Percentiles rank a stretch among this genome's conserved stretches.
Conservation (phyloP, 2,113 vertebrate genomes). For the Archilochus colubris region DNA sequence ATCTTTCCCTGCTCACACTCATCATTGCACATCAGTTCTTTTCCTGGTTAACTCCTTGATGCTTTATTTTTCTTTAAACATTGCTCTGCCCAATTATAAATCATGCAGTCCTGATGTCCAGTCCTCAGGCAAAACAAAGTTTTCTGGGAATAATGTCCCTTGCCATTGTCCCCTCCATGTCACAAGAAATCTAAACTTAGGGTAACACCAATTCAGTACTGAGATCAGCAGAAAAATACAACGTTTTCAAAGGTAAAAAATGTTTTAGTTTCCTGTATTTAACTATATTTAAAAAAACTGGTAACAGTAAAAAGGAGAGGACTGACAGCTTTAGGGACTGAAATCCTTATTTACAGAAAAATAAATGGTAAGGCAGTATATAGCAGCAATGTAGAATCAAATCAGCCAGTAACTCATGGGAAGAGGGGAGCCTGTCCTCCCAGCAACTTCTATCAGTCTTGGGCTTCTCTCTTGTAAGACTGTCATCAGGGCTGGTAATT, state of each 20-base stretch:
- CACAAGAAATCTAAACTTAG: background rate
- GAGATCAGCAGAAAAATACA: background rate
- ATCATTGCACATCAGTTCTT: constrained; percentile 15
- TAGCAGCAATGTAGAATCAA: background rate
- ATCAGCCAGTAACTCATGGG: background rate
- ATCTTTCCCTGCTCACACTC: background rate
- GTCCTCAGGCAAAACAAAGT: background rate
- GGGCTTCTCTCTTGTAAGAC: background rate
- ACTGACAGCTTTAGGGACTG: background rate
- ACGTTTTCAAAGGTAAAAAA: background rate
- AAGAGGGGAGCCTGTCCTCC: background rate
- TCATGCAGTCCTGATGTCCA: background rate
- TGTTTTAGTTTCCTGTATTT: background rate
- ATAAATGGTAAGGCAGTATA: background rate
- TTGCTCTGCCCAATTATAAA: background rate
- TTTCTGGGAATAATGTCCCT: background rate
- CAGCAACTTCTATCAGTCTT: fast-evolving
- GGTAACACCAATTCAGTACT: background rate
- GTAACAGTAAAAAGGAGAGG: background rate
- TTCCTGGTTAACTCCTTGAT: background rate
- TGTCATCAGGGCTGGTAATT: background rate
- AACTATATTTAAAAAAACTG: background rate
- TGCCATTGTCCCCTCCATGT: background rate
- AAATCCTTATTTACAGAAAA: background rate
- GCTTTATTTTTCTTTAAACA: background rate